Evolutionary conservation across 2,888 invertebrate species (phyloP), one percentile per base, ranked within the genome.

Genomic region (Micoletzkya japonica): DNA sequence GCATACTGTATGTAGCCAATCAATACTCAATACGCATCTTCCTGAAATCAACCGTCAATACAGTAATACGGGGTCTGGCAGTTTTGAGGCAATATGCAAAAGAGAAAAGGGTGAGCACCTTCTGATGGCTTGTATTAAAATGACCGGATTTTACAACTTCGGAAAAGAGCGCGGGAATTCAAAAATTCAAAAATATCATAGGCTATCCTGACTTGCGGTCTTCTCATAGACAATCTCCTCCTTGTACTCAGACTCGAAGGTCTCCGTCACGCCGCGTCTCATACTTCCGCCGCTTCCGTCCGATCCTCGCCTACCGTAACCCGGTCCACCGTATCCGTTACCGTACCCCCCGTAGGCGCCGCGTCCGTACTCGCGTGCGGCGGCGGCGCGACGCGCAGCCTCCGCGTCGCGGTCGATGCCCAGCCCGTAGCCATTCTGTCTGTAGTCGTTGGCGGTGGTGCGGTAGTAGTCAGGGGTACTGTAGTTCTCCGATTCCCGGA

Each of bases 181-280:
- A n/a, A n/a, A n/a, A n/a, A n/a, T n/a, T n/a, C n/a, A n/a, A n/a
- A n/a, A n/a, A n/a, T 7, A 36, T 73, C 59, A 80, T 69, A 80
- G 71, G 32, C 76, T 76, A 39, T 80, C 80, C 49, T 74, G 73
- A 30, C 75, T 75, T 2, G 73, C 79, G 10, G 78, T 74, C 34
- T 80, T 72, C 70, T 83, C 82, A 68, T 81, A 79, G 50, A 77
- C 76, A 30, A 83, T 82, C 67, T 84, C 84, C 74, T 82, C 80
- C 59, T 82, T 82, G 71, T 78, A 84, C 67, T 77, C 78, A 73
- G 81, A 82, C 73, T 84, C 83, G 64, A 81, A 80, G 32, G 81
- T 81, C 71, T 84, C 84, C 71, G 81, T 80, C 70, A 82, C 76
- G 26, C 78, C 76, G 20, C 76, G 76, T 26, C 76, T 73, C 66